Base-by-base conservation (phyloP, 1,140 invertebrate species). In the Manduca sexta region DNA sequence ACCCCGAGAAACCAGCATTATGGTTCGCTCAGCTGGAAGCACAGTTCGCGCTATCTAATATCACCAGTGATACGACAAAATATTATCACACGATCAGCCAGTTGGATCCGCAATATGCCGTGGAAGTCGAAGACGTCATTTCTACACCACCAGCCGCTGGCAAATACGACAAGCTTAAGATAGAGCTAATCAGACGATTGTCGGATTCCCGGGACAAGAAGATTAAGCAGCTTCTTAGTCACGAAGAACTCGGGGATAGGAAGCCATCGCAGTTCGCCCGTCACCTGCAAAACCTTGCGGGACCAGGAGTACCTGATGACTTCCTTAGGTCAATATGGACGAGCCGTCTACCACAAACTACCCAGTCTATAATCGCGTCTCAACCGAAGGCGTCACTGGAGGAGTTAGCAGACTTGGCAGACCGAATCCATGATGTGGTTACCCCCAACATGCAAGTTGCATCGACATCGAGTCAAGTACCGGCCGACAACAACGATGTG, bases 241-340 rank as follows among this genome's bases (percentile, higher is more conserved):
- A 55, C 15, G 60, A 69, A 38, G 55, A 64, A 8, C 8, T 48
- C n/a, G 45, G 66, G 7, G 64, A 73, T 46, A 30, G 61, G 3
- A 70, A 56, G 41, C 64, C 69, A 11, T 67, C 63, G 3, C 68
- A 69, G 41, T 67, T 74, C 33, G n/a, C 29, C 1, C 35, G 45
- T 5, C 37, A 48, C 21, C 13, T 48, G 18, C 45, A 33, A 18
- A 21, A 50, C 2, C 41, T 73, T 2, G 60, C 57, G 0, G 53
- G 54, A 2, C 48, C 44, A 8, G 33, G 13, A 12, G 49, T 59
- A 6, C 44, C 60, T 5, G 44, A 62, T 52, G 67, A 60, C 0
- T 58, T 58, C 14, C 10, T 58, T 0, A 21, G 45, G 13, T 26
- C 56, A 1, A 49, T 76, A 56, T 76, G 74, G 63, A 64, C 64